Percentiles rank a stretch among this genome's conserved stretches.
These are phyloP conservation scores for Pasiphila rectangulata DNA, from an alignment of 2,888 invertebrate species.

Conservation along the genomic window DNA sequence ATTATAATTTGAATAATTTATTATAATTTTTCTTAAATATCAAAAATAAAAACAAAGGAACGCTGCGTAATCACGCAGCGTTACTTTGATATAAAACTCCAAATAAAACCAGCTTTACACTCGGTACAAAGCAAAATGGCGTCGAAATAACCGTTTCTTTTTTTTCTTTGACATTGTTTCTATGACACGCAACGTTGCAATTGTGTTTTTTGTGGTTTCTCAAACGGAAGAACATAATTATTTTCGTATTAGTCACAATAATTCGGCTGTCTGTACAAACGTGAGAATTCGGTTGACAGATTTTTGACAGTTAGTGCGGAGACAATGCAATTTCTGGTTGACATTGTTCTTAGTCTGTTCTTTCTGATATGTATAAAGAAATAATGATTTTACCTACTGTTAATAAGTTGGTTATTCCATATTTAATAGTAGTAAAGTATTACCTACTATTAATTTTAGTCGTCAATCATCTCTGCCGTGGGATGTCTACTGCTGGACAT, in stretches of 20 bases:
- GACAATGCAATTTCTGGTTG: constrained; percentile 33
- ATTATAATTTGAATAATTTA: too few relatives aligned
- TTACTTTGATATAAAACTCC: too few relatives aligned
- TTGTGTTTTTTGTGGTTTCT: constrained; percentile 71
- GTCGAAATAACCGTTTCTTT: constrained; percentile 43
- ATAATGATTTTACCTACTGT: too few relatives aligned
- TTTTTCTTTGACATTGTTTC: constrained; percentile 55
- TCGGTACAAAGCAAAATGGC: constrained; percentile 19
- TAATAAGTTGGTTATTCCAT: too few relatives aligned
- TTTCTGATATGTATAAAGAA: too few relatives aligned
- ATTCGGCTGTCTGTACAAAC: constrained; percentile 46
- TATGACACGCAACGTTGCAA: constrained; percentile 66
- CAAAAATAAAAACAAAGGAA: background rate
- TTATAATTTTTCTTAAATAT: background rate
- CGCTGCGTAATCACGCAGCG: too few relatives aligned
- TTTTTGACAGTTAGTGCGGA: constrained; percentile 30
- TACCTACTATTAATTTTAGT: too few relatives aligned
- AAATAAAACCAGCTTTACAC: background rate
- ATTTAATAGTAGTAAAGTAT: too few relatives aligned
- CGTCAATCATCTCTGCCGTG: too few relatives aligned
- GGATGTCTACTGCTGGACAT: too few relatives aligned
- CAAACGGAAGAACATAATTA: constrained; percentile 72
- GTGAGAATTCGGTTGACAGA: constrained; percentile 44
- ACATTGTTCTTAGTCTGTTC: constrained; percentile 19
- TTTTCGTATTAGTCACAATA: constrained; percentile 73